Percentiles rank a stretch among this genome's conserved stretches.
phyloP scores from a whole-genome alignment of 2,113 vertebrate species.

The Oenanthe melanoleuca region DNA sequence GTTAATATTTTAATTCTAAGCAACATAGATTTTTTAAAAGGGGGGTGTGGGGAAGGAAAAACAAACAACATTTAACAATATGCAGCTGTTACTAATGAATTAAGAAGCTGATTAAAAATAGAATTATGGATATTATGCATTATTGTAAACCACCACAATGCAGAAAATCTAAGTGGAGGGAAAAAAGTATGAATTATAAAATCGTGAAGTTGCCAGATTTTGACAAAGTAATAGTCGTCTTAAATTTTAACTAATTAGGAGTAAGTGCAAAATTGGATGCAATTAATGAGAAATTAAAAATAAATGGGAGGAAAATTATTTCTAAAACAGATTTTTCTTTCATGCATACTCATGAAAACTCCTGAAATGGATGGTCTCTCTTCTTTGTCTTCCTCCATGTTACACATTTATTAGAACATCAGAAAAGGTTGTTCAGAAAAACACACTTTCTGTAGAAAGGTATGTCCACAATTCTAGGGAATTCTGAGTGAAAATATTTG shows the following conservation, averaged over 20 bases:
- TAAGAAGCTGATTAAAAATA: slow-evolving; percentile 39
- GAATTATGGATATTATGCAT: slow-evolving; percentile 37
- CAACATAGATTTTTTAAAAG: neutral
- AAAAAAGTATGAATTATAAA: neutral
- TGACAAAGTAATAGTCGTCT: slow-evolving; percentile 20
- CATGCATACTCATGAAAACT: neutral
- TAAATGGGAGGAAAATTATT: neutral
- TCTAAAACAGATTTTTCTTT: neutral
- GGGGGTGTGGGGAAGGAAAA: neutral
- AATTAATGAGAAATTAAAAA: slow-evolving; percentile 14
- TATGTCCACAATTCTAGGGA: neutral
- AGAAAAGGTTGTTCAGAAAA: neutral
- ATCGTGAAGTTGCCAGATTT: neutral
- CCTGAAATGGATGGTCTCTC: neutral
- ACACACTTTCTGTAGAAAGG: neutral
- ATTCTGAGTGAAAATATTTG: slow-evolving; percentile 1
- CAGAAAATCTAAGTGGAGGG: neutral
- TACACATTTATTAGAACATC: neutral
- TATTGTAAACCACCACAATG: slow-evolving; percentile 36
- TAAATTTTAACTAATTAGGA: slow-evolving; percentile 36
- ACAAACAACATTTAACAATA: slow-evolving; percentile 34
- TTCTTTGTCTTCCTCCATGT: neutral
- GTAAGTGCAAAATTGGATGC: neutral
- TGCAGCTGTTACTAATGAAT: slow-evolving; percentile 51
- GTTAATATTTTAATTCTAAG: slow-evolving; percentile 39